Evolutionary conservation across 2,888 invertebrate species (phyloP), one percentile per base, ranked within the genome.

Genomic region (Dendrolimus houi): DNA sequence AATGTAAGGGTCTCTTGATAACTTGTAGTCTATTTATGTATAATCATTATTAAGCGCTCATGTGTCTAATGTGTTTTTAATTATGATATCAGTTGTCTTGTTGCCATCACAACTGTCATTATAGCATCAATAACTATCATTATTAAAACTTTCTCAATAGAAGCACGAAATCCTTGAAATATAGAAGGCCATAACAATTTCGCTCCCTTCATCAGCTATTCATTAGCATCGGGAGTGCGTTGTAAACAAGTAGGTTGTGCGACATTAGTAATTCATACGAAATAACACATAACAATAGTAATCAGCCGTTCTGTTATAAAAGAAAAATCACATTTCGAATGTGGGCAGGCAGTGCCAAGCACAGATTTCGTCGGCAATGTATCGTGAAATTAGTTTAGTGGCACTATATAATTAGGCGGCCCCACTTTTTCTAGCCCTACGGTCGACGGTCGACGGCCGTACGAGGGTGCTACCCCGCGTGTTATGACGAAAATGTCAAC

Each of bases 361-460:
- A 83, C 90, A 89, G 90, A 89, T 90, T 90, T 88, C 81, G 85
- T 77, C 80, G 87, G 85, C 90, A 88, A 88, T 89, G 88, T 90
- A 89, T 88, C 90, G 89, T 90, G 87, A 90, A 90, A 90, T 90
- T 89, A 90, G 90, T 89, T 90, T 90, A 88, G 86, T 87, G 85
- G 85, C 85, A 89, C 87, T 89, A 89, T 90, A 88, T 90, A 90
- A 90, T 90, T 90, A 90, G 83, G 85, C 78, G 77, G 83, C 86
- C 87, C 80, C 76, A 79, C 77, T 87, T 89, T 89, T 89, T 89
- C 87, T 85, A 73, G 81, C 72, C 83, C 82, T 81, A 74, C 70
- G 68, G 67, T 65, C 68, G 70, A 56, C 59, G 68, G 62, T 59
- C 60, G 68, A 63, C 65, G 68, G 67, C 59, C 65, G 63, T 59